These are phyloP conservation scores for Oncorhynchus tshawytscha DNA, from an alignment of 2,113 vertebrate species.

Conservation along the genomic window DNA sequence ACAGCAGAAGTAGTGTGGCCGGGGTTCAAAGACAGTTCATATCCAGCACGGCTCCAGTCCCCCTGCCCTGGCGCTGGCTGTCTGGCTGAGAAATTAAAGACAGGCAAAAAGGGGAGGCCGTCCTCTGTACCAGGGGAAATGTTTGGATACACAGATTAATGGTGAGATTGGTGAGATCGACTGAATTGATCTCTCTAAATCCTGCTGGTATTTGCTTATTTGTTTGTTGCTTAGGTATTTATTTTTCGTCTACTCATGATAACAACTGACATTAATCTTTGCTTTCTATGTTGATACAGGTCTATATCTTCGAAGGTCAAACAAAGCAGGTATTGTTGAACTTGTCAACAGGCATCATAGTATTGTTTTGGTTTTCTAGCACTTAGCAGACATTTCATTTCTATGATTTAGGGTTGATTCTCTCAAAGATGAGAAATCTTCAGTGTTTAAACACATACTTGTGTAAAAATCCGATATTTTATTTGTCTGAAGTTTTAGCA, in stretches of 20 bases:
- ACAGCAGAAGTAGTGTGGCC: neutral
- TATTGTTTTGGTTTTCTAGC: no score
- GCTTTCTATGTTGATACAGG: neutral
- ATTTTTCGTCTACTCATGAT: neutral
- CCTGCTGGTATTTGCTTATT: neutral
- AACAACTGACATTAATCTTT: neutral
- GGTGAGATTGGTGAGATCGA: neutral
- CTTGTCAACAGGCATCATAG: no score
- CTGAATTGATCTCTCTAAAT: conserved; percentile 11
- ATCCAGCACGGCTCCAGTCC: neutral
- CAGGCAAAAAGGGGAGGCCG: neutral
- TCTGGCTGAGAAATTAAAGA: neutral
- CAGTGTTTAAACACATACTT: no score
- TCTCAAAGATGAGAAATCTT: no score
- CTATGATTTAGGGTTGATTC: no score
- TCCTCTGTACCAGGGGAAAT: neutral
- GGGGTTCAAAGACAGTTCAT: conserved; percentile 14
- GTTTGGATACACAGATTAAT: conserved; percentile 15
- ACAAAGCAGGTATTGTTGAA: neutral
- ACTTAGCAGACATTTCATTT: no score
- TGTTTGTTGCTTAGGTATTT: no score
- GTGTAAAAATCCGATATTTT: no score
- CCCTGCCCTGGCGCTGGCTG: neutral
- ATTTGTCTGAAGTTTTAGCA: no score
- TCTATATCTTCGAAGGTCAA: neutral